Conservation (phyloP, 2,113 vertebrate species). For the Erythrocebus patas region DNA sequence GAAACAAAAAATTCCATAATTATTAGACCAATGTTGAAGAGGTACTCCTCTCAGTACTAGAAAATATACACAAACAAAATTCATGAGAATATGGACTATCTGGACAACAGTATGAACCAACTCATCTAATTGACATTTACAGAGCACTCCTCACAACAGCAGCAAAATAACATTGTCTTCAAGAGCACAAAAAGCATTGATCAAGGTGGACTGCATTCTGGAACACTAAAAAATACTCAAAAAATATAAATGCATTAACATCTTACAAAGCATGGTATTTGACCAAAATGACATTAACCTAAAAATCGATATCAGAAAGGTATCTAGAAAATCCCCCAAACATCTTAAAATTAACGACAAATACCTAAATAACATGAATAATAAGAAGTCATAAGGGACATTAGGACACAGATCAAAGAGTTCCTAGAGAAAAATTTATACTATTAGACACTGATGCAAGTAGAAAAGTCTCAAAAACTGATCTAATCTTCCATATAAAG, state of each 20-base stretch:
- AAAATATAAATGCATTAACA: background rate
- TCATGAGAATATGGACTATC: background rate
- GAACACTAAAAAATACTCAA: background rate
- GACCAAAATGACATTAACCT: background rate
- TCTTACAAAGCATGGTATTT: background rate
- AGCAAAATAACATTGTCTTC: too few species aligned
- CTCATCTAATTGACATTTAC: fast-evolving
- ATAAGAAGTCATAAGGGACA: background rate
- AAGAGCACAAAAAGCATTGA: background rate
- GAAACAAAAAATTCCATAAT: background rate
- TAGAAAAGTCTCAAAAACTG: background rate
- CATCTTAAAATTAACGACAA: background rate
- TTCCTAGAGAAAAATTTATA: background rate
- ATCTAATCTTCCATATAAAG: too few species aligned
- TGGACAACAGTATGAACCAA: too few species aligned
- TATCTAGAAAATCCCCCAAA: background rate
- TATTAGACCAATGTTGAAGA: background rate
- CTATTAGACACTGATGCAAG: background rate
- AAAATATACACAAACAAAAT: background rate
- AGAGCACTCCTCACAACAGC: background rate
- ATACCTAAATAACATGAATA: background rate
- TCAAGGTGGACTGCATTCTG: background rate
- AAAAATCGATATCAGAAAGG: background rate
- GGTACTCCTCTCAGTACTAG: background rate
- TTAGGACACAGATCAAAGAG: background rate